Base-by-base conservation (phyloP, 2,113 vertebrate genomes). In the Arothron firmamentum region DNA sequence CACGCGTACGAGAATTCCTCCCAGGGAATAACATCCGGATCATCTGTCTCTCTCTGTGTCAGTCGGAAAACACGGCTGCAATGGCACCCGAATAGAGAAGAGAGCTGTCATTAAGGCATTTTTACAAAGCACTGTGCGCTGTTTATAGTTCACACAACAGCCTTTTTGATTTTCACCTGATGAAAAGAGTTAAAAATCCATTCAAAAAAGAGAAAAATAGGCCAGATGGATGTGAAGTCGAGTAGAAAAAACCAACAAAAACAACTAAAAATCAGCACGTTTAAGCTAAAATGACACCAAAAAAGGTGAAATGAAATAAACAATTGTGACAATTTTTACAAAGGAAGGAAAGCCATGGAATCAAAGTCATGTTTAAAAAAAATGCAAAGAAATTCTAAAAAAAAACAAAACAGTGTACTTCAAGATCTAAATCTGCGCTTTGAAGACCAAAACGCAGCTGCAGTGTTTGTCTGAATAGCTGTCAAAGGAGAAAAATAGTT, bases 61-160 rank as follows among this genome's bases (percentile, higher is more conserved):
- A 18, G 38, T 76, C 25, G 74, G 31, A 59, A 50, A 73, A 56
- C 12, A 51, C 21, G 57, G 46, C 59, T 64, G 62, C 25, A 64
- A 46, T 71, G 23, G 59, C 64, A 67, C 47, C 34, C 31, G 2
- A 63, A 54, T 52, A 70, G 56, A 75, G 42, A 69, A 62, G 59
- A 61, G 34, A 64, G 34, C 62, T 63, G 55, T 72, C 82, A 79
- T 89, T 82, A 89, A 90, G 84, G 84, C 84, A 84, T 74, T 86
- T 38, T 77, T 66, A 85, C 52, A 72, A 75, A 77, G 53, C 54
- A 61, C 42, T 72, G 62, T 59, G 62, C 70, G 68, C 47, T 68
- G 63, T 43, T 18, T 45, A 63, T 74, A 71, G 54, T 63, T 72
- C 70, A 58, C 51, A 73, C 55, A 41, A 71, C 62, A 52, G 50